phyloP scores from a whole-genome alignment of 2,113 vertebrate species.

The Oryzias woworae region DNA sequence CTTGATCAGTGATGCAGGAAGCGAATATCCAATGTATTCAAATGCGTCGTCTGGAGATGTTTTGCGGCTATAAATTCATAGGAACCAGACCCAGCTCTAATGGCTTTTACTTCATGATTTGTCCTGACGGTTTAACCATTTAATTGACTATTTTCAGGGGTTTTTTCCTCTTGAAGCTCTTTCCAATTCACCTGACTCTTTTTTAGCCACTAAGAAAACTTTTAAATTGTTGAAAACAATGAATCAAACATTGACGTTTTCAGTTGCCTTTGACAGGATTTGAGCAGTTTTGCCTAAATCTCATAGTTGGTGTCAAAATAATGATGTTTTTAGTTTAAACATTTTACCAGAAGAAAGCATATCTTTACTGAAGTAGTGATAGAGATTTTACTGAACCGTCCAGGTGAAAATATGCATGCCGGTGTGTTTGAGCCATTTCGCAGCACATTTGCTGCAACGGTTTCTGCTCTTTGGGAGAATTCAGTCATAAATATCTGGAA shows the following conservation, averaged over 20 bases:
- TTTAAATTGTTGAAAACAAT: too few relatives aligned
- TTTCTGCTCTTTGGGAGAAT: conserved; percentile 7
- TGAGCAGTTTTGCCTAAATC: too few relatives aligned
- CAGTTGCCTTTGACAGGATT: too few relatives aligned
- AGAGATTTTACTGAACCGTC: conserved; percentile 11
- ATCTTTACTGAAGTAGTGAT: conserved; percentile 27
- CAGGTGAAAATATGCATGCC: conserved; percentile 39
- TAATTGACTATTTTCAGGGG: neutral
- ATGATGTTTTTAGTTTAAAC: too few relatives aligned
- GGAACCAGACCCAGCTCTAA: conserved; percentile 22
- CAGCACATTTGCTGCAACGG: conserved; percentile 40
- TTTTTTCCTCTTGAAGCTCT: too few relatives aligned
- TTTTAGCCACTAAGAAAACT: too few relatives aligned
- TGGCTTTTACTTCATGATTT: conserved; percentile 18
- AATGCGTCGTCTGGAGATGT: conserved; percentile 40
- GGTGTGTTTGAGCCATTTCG: conserved; percentile 27
- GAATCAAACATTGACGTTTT: too few relatives aligned
- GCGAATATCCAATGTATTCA: conserved; percentile 26
- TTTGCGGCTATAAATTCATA: conserved; percentile 9
- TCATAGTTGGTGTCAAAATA: too few relatives aligned
- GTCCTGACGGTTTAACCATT: conserved; percentile 50
- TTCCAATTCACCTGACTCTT: too few relatives aligned
- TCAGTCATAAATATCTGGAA: conserved; percentile 8
- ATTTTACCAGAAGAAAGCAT: too few relatives aligned
- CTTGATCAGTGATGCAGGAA: conserved; percentile 59